A percentile compares a stretch with the other conserved stretches of the same genome.
Conservation (phyloP, 2,113 vertebrate species). For the Gopherus evgoodei region DNA sequence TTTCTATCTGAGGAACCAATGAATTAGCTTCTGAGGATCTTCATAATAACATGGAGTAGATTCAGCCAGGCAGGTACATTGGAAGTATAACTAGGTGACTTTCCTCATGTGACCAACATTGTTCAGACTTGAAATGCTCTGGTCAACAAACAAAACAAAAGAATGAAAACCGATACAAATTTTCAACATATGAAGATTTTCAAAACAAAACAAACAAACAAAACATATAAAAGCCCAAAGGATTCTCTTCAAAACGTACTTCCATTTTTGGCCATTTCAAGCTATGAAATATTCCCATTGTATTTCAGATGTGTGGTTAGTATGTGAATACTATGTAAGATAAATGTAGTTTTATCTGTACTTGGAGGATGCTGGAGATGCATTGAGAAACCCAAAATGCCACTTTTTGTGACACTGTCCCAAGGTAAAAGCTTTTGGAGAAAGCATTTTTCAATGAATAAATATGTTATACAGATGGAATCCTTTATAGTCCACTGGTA, state of each 20-base stretch:
- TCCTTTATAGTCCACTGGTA: background rate
- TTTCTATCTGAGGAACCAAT: background rate
- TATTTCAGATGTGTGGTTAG: too few species aligned
- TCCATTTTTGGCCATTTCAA: too few species aligned
- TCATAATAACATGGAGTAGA: accelerated
- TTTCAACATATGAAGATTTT: too few species aligned
- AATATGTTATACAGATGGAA: background rate
- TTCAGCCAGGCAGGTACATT: background rate
- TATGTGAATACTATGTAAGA: too few species aligned
- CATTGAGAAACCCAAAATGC: background rate
- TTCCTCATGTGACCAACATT: too few species aligned
- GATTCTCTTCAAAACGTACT: too few species aligned
- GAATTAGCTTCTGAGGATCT: background rate
- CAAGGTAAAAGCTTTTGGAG: background rate
- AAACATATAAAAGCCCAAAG: too few species aligned
- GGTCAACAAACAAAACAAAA: too few species aligned
- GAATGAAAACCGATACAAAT: too few species aligned
- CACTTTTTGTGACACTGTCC: background rate
- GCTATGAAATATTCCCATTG: too few species aligned
- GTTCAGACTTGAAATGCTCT: too few species aligned
- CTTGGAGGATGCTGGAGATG: background rate
- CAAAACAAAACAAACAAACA: too few species aligned
- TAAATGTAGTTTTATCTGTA: background rate
- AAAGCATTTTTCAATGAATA: background rate
- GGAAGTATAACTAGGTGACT: background rate